A percentile compares a stretch with the other conserved stretches of the same genome.
phyloP scores from a whole-genome alignment of 2,113 vertebrate genomes.

The Murina feae region DNA sequence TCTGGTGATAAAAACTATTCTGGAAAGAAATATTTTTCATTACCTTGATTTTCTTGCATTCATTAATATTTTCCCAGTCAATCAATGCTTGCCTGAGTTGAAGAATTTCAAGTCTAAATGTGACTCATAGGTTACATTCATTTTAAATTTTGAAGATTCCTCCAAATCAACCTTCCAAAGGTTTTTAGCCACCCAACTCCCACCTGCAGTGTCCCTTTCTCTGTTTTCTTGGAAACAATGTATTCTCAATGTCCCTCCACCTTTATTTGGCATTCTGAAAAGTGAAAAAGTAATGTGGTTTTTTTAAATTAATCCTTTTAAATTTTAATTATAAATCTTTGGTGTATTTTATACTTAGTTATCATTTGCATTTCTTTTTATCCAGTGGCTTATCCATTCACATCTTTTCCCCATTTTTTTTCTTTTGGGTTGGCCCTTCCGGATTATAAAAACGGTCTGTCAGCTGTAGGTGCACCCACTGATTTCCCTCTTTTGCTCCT shows the following conservation, averaged over 20 bases:
- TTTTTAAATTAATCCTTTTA: neutral
- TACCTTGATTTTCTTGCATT: neutral
- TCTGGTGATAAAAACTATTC: neutral
- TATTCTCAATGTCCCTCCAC: fast-evolving
- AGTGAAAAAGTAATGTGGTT: neutral
- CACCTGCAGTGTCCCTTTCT: neutral
- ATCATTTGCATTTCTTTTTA: neutral
- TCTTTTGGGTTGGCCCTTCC: neutral
- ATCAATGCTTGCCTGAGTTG: neutral
- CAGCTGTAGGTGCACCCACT: neutral
- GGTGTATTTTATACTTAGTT: neutral
- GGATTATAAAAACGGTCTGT: neutral
- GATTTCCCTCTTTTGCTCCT: neutral
- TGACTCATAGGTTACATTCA: neutral
- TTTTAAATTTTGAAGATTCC: neutral
- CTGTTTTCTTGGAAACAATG: neutral
- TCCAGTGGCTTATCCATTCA: neutral
- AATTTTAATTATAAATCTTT: neutral
- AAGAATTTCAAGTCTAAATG: neutral
- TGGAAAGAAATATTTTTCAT: neutral
- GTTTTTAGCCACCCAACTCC: neutral
- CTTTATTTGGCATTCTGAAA: neutral
- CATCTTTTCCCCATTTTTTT: neutral
- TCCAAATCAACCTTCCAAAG: neutral
- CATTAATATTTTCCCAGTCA: neutral